A percentile compares a stretch with the other conserved stretches of the same genome.
Conservation (phyloP, 2,797 vertebrate species). For the Xiphorhynchus erythropygius region DNA sequence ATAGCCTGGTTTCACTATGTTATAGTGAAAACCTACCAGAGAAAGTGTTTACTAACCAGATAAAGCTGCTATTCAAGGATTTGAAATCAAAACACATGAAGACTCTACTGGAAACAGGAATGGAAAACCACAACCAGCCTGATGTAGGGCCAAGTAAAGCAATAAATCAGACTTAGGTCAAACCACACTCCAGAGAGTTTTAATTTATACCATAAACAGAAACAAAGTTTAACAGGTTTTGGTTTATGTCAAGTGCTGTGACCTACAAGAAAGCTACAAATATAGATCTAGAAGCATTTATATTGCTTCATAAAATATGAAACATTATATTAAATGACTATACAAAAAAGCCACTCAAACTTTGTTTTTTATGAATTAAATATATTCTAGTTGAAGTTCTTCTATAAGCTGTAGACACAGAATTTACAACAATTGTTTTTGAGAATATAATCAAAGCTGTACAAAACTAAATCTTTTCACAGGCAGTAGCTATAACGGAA, state of each 20-base stretch:
- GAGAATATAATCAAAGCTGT: neutral
- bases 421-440: neutral
- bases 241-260: conserved; percentile 8
- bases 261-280: conserved; percentile 20
- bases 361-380: neutral
- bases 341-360: neutral
- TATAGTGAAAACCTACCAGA: neutral
- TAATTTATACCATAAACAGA: conserved; percentile 55
- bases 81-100: conserved; percentile 51
- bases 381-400: neutral
- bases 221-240: conserved; percentile 31
- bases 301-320: conserved; percentile 9
- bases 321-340: neutral
- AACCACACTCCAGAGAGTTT: conserved; percentile 43
- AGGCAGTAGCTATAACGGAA: neutral
- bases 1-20: neutral
- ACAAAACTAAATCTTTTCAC: neutral
- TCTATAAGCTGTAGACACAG: neutral
- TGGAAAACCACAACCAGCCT: conserved; percentile 57
- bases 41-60: neutral
- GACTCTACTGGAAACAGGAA: conserved; percentile 5
- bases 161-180: conserved; percentile 55
- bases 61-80: neutral
- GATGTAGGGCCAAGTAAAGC: conserved; percentile 45
- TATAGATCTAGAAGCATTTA: neutral